A percentile compares a stretch with the other conserved stretches of the same genome.
Conservation (phyloP, 2,113 vertebrate genomes). For the Orientallactaga bullata region DNA sequence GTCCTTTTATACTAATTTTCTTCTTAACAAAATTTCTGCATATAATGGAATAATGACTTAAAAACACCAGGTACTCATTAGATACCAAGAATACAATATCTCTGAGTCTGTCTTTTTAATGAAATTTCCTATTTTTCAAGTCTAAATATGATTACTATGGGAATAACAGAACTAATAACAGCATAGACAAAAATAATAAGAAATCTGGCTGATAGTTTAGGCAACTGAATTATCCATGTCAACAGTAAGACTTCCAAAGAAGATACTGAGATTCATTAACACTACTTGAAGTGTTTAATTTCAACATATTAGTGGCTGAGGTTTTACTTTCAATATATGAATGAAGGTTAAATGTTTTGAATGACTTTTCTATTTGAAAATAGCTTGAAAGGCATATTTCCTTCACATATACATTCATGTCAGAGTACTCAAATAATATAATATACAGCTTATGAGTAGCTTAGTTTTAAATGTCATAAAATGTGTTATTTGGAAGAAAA, state of each 20-base stretch:
- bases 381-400: background rate
- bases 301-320: background rate
- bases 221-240: slow-evolving; percentile 46
- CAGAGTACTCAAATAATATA: background rate
- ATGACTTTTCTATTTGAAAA: slow-evolving; percentile 35
- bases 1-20: background rate
- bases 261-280: background rate
- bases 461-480: background rate
- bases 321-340: background rate
- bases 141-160: background rate
- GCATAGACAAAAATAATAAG: background rate
- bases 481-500: background rate
- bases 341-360: background rate
- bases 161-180: background rate
- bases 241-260: background rate
- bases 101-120: background rate
- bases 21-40: background rate
- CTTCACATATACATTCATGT: background rate
- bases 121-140: slow-evolving; percentile 33
- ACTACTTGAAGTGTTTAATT: background rate
- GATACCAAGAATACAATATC: slow-evolving; percentile 12
- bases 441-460: background rate
- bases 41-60: background rate
- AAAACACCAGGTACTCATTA: slow-evolving; percentile 4
- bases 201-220: background rate